These are phyloP conservation scores for Chromis chromis DNA, from an alignment of 2,797 vertebrate genomes.

Conservation along the genomic window DNA sequence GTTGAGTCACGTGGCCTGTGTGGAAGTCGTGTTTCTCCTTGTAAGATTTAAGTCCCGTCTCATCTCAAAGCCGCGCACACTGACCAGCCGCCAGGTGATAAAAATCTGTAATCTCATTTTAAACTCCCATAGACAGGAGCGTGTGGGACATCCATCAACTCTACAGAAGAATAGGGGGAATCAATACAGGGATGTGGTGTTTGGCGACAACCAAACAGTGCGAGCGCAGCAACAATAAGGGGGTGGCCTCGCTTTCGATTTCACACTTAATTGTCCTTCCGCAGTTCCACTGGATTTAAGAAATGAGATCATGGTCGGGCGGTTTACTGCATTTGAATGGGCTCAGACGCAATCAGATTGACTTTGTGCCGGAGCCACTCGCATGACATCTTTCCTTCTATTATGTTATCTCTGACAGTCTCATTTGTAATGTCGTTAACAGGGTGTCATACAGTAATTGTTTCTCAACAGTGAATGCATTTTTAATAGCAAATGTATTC, in stretches of 20 bases:
- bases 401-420: constrained; percentile 51
- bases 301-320: constrained; percentile 69
- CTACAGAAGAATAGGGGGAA: constrained; percentile 68
- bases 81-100: constrained; percentile 78
- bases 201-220: constrained; percentile 61
- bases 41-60: constrained; percentile 72
- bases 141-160: constrained; percentile 79
- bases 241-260: constrained; percentile 63
- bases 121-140: constrained; percentile 76
- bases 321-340: constrained; percentile 66
- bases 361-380: constrained; percentile 44
- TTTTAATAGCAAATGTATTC: constrained; percentile 14
- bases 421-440: constrained; percentile 62
- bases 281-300: constrained; percentile 69
- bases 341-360: constrained; percentile 45
- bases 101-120: constrained; percentile 85
- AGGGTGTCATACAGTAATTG: constrained; percentile 36
- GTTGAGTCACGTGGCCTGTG: constrained; percentile 7
- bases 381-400: constrained; percentile 42
- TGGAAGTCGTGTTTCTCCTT: constrained; percentile 64
- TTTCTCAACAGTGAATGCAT: constrained; percentile 28
- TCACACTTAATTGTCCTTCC: constrained; percentile 73
- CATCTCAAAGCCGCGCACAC: constrained; percentile 68
- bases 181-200: constrained; percentile 77
- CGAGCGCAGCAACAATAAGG: constrained; percentile 59